Evolutionary conservation across 2,888 invertebrate genomes (phyloP).

Genomic region (Agriopis marginaria): DNA sequence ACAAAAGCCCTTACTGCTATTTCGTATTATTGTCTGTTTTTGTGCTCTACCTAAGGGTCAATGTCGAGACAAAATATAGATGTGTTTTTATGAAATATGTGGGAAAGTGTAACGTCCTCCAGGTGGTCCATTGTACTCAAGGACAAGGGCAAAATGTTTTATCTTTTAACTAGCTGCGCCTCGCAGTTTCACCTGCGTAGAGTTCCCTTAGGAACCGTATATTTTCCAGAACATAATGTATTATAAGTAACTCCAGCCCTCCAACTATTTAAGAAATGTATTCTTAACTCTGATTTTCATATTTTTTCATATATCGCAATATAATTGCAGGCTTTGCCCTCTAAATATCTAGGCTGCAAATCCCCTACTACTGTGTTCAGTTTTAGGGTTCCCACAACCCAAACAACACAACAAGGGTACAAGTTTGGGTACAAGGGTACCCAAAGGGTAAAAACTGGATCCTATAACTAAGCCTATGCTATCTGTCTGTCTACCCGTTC

Average conservation of each 20-base stretch:
- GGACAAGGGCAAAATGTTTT: conserved; percentile 10
- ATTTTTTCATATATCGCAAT: conserved; percentile 33
- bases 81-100: conserved; percentile 33
- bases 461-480: no score
- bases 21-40: not conserved
- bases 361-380: conserved; percentile 13
- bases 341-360: conserved; percentile 31
- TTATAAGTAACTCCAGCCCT: no score
- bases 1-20: conserved; percentile 18
- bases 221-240: no score
- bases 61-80: conserved; percentile 31
- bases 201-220: no score
- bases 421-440: no score
- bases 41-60: conserved; percentile 26
- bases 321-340: conserved; percentile 41
- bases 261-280: not conserved
- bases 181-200: not conserved
- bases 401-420: no score
- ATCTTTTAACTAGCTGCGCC: not conserved
- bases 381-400: no score
- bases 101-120: conserved; percentile 21
- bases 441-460: no score
- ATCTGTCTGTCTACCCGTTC: no score
- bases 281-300: conserved; percentile 17
- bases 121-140: conserved; percentile 30